Evolutionary conservation across 2,113 vertebrate genomes (phyloP).

Genomic region (Talpa occidentalis): DNA sequence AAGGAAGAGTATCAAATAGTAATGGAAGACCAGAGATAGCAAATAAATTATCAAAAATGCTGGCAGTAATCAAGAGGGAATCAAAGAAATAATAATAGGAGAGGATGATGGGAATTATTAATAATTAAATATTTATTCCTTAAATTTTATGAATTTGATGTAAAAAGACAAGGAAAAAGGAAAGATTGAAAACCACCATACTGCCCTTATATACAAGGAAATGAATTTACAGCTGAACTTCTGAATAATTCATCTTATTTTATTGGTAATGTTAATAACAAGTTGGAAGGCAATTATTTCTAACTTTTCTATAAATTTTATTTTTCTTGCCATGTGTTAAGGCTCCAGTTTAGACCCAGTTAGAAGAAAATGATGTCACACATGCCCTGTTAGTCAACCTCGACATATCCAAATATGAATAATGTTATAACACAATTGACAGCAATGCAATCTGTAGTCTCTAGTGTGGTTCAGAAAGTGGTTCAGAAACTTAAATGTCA

Average conservation of each 20-base stretch:
- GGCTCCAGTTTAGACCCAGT: not conserved
- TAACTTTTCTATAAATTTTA: not conserved
- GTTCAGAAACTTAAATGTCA: too few species aligned
- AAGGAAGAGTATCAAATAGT: not conserved
- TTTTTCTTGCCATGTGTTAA: not conserved
- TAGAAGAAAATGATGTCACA: not conserved
- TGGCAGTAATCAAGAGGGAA: not conserved
- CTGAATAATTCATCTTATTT: not conserved
- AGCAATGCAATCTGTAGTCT: not conserved
- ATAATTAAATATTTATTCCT: not conserved
- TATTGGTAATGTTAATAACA: not conserved
- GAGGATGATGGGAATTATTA: not conserved
- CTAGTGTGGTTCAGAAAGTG: not conserved
- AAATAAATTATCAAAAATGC: not conserved
- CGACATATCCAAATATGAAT: not conserved
- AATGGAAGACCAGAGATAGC: not conserved
- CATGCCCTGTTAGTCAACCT: not conserved
- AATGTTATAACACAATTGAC: not conserved
- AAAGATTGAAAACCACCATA: not conserved
- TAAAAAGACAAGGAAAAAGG: not conserved
- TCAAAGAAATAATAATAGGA: not conserved
- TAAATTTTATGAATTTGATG: not conserved
- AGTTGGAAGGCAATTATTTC: not conserved
- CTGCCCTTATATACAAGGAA: not conserved
- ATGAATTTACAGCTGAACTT: not conserved